These are phyloP conservation scores for Rhinolophus ferrumequinum DNA, from an alignment of 2,113 vertebrate genomes.

Conservation along the genomic window DNA sequence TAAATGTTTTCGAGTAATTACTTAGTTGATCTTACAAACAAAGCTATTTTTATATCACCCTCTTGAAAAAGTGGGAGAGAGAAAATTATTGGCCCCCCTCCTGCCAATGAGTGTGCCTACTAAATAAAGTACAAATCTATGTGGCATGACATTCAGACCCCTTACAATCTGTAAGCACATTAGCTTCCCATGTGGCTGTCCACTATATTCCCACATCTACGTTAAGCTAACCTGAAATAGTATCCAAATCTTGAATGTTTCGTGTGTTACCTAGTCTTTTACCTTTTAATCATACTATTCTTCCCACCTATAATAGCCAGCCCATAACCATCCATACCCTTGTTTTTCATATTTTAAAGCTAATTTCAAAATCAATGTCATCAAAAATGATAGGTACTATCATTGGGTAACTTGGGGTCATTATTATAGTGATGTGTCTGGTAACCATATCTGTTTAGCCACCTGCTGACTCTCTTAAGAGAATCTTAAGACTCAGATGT, in stretches of 20 bases:
- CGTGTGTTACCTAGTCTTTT: not conserved
- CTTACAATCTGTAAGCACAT: not conserved
- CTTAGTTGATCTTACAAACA: not conserved
- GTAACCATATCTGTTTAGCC: not conserved
- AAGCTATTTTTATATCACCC: not conserved
- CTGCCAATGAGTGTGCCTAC: not conserved
- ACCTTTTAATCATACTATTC: not conserved
- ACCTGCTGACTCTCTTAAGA: not conserved
- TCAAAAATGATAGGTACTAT: not conserved
- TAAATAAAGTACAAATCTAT: not conserved
- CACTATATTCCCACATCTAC: not conserved
- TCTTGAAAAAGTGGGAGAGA: not conserved
- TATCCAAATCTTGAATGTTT: not conserved
- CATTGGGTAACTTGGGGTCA: not conserved
- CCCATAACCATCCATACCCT: not conserved
- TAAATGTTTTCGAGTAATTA: not conserved
- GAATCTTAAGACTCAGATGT: not conserved
- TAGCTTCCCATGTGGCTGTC: not conserved
- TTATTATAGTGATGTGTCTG: not conserved
- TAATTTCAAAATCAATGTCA: slow-evolving; percentile 3
- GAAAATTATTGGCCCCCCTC: not conserved
- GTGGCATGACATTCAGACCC: not conserved
- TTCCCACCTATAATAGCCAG: not conserved
- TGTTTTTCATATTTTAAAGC: not conserved
- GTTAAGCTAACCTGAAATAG: not conserved